Evolutionary conservation across 1,140 invertebrate species (phyloP), one percentile per base, ranked within the genome.

Genomic region (Apis laboriosa): DNA sequence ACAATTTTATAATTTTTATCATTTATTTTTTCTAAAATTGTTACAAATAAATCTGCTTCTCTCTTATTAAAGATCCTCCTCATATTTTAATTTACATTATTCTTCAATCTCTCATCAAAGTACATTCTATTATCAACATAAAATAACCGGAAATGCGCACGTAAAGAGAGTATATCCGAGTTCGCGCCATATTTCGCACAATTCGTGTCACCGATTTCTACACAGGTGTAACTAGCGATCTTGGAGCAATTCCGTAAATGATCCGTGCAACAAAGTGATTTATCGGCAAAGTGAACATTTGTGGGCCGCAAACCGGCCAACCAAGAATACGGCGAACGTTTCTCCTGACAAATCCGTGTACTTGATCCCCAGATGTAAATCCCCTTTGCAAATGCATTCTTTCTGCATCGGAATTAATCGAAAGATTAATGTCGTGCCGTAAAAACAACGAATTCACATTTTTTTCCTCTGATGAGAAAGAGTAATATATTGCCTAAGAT

Each of bases 181-280:
- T 8, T 66, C 34, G n/a, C 49, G 0, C 0, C 12, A 11, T 9
- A 15, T 43, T 66, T 43, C 34, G 1, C 73, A n/a, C n/a, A 51
- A 63, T 51, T 61, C 21, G 9, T 13, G 43, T 9, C 34, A 61
- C 3, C 43, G n/a, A 15, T 63, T 75, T 58, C 28, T 75, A 28
- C 15, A 7, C 15, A 28, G 15, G 28, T 1, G 28, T 19, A 64
- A 64, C 24, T 64, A 64, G 58, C 58, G 55, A 74, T 74, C 34
- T 68, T 28, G 13, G 0, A 15, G 51, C 34, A 13, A 82, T 72
- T 82, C 28, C 34, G 51, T 21, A 73, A 86, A 70, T 70, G 81
- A 87, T 77, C 76, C 68, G 66, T 76, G 58, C 58, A 61, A 80
- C 72, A 67, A 77, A 55, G 72, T 77, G 73, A 80, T 76, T 80